Evolutionary conservation across 2,888 invertebrate genomes (phyloP), one percentile per base, ranked within the genome.

Genomic region (Allophyes oxyacanthae): DNA sequence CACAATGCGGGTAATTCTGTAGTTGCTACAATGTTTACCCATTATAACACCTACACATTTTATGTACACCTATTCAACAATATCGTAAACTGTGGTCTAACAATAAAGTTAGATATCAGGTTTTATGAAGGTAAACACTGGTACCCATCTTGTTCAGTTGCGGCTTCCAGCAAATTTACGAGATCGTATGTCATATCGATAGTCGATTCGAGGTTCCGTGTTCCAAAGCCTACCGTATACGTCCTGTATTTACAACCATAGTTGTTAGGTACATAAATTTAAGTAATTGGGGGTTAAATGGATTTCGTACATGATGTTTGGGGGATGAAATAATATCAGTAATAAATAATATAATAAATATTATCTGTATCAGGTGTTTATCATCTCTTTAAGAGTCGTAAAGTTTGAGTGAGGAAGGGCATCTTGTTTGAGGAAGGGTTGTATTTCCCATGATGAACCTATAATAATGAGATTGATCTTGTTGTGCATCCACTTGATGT

Each of bases 141-240:
- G 48, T 40, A 50, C 52, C 57, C 45, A 30, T 72, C 73, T 66
- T 64, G 75, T 64, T 54, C 48, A 41, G 58, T 51, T 69, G 59
- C 58, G 60, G 57, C 38, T 50, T 59, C 44, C 50, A 46, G 33
- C 38, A 58, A 64, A 72, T 75, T 70, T 73, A 73, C 77, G 64
- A 55, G 60, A 53, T 46, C 64, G 52, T 76, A 60, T 41, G 64
- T 76, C 74, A 76, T 61, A 63, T 61, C 50, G 70, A 75, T 70
- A 75, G 60, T 41, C 48, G 48, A n/a, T n/a, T n/a, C n/a, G n/a
- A n/a, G n/a, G 43, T 36, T 34, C 34, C 14, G 34, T 43, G 26
- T 57, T 67, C 36, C 60, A 49, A 61, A 64, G 48, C 49, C 34
- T 36, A 33, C 49, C 15, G 26, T 45, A 51, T 43, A 28, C 33